Percentiles rank a stretch among this genome's conserved stretches.
Evolutionary conservation across 2,113 vertebrate genomes (phyloP).

Genomic region (Hippocampus zosterae): DNA sequence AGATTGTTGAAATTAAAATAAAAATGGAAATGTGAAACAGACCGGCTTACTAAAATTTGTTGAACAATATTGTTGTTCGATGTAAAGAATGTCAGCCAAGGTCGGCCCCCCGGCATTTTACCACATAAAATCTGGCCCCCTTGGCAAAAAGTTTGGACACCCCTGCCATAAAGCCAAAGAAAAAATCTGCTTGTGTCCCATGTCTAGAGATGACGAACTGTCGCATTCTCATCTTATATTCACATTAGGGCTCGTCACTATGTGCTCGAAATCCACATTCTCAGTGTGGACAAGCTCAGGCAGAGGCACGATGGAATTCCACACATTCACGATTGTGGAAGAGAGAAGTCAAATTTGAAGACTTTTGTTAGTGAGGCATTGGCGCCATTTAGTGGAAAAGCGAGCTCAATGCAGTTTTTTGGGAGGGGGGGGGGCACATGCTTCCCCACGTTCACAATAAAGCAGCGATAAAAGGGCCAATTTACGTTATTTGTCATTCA

Average conservation of each 20-base stretch:
- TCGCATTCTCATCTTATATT: neutral
- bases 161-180: neutral
- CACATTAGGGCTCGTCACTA: neutral
- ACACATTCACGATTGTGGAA: neutral
- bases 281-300: neutral
- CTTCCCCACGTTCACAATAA: too few species aligned
- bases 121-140: too few species aligned
- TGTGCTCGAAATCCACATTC: neutral
- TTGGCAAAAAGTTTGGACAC: too few species aligned
- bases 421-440: neutral
- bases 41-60: too few species aligned
- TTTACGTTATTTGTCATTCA: neutral
- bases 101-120: too few species aligned
- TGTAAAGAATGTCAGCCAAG: too few species aligned
- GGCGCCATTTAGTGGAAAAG: conserved; percentile 53
- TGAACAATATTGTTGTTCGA: too few species aligned
- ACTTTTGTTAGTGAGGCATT: conserved; percentile 19
- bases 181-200: neutral
- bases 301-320: conserved; percentile 1
- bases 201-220: neutral
- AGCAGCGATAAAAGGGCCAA: neutral
- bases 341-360: neutral
- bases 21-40: too few species aligned
- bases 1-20: too few species aligned
- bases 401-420: conserved; percentile 4